A percentile compares a stretch with the other conserved stretches of the same genome.
Evolutionary conservation across 2,113 vertebrate species (phyloP).

Genomic region (Nematolebias whitei): DNA sequence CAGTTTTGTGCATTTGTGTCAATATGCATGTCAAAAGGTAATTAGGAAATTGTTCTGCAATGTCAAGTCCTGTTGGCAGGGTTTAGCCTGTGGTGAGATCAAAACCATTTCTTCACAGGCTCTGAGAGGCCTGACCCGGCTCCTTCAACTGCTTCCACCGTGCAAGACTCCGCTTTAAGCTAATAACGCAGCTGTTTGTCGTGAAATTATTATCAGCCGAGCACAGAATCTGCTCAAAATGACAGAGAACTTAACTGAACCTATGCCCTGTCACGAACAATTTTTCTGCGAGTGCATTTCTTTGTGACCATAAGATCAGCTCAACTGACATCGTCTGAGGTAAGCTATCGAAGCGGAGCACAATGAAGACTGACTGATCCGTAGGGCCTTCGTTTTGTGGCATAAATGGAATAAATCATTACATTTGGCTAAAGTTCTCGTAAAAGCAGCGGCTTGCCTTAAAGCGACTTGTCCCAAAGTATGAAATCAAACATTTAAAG

Average conservation of each 20-base stretch:
- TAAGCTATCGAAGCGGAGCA: neutral
- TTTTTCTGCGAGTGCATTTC: slow-evolving; percentile 7
- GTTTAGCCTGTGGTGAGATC: slow-evolving; percentile 80
- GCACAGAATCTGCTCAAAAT: slow-evolving; percentile 27
- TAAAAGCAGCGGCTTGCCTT: no score
- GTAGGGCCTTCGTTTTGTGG: neutral
- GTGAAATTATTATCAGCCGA: slow-evolving; percentile 54
- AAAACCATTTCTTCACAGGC: slow-evolving; percentile 75
- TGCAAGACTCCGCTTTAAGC: slow-evolving; percentile 62
- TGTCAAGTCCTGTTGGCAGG: slow-evolving; percentile 79
- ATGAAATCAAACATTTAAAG: no score
- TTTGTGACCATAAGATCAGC: neutral
- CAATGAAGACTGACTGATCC: neutral
- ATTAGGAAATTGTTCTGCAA: slow-evolving; percentile 81
- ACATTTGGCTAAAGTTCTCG: no score
- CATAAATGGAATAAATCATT: no score
- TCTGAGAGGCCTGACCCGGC: slow-evolving; percentile 67
- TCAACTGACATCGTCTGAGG: neutral
- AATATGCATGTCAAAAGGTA: slow-evolving; percentile 83
- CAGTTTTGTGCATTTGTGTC: slow-evolving; percentile 81
- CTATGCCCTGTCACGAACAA: slow-evolving; percentile 23
- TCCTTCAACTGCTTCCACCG: slow-evolving; percentile 53
- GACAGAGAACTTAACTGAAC: slow-evolving; percentile 29
- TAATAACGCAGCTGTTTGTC: slow-evolving; percentile 66
- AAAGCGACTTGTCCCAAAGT: no score